Base-by-base conservation (phyloP, 2,113 vertebrate species). In the Pedetes capensis region DNA sequence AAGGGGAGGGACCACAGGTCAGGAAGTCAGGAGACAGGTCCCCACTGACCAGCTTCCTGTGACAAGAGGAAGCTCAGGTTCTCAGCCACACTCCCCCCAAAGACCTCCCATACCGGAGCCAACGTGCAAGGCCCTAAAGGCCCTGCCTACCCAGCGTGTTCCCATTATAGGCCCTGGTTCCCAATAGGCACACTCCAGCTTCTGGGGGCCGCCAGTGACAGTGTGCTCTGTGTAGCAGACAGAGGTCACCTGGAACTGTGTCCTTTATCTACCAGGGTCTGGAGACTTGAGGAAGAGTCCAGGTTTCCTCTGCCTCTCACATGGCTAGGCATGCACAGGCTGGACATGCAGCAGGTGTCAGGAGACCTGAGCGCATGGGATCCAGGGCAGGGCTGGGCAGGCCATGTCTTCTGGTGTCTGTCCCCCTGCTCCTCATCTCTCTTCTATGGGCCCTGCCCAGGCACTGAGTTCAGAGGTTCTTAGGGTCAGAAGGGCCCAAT, bases 21-120 rank as follows among this genome's bases (percentile, higher is more conserved):
- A 78, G 87, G 92, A 87, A 96, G 85, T 95, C 71, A 64, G 80
- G 32, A 96, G 59, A 92, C 29, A 96, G 71, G 75, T 85, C 75
- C 44, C 80, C 37, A 32, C 37, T 44, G 34, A 55, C 49, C 74
- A 91, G 78, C 64, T 97, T 94, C 91, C 93, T 91, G 66, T 64
- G 49, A 51, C 86, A 85, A 95, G 68, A 86, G 66, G 69, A 96
- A 69, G 75, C 68, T 68, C 66, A 74, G 89, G 42, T 57, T 89
- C 69, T 95, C 55, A 72, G 72, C 59, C 57, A 86, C 27, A 42
- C 13, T 47, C 61, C 3, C 55, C 55, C 32, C 74, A 87, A 39
- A 91, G 57, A 57, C 29, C n/a, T 63, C 42, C 17, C 47, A 51
- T 4, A 25, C 34, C 42, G 89, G 34, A 59, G 72, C 42, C 20